A percentile compares a stretch with the other conserved stretches of the same genome.
Evolutionary conservation across 2,888 invertebrate genomes (phyloP).

Genomic region (Drosophila paranaensis): DNA sequence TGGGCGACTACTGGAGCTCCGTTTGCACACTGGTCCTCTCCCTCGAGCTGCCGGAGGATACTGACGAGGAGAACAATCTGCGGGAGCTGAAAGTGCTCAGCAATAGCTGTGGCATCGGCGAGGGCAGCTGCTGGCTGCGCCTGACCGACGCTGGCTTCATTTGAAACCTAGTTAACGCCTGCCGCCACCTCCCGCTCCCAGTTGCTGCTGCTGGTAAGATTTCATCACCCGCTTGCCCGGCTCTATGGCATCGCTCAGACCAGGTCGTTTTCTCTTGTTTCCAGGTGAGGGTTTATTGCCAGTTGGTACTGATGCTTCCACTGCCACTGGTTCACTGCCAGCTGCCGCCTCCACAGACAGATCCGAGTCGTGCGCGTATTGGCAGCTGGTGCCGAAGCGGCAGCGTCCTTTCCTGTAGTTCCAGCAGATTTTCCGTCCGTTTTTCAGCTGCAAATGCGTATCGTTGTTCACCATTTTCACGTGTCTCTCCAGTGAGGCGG

Average conservation of each 20-base stretch:
- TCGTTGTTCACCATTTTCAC: conserved; percentile 94
- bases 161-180: conserved; percentile 44
- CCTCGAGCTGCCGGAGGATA: conserved; percentile 45
- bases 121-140: conserved; percentile 58
- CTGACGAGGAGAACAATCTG: conserved; percentile 28
- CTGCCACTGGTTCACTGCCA: conserved; percentile 2
- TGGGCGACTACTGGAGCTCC: conserved; percentile 62
- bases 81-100: conserved; percentile 60
- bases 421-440: conserved; percentile 96
- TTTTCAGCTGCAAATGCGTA: conserved; percentile 91
- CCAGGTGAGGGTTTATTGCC: neutral
- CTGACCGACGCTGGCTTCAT: conserved; percentile 64
- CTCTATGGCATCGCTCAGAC: conserved; percentile 90
- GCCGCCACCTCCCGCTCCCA: conserved; percentile 86
- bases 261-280: conserved; percentile 90
- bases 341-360: conserved; percentile 80
- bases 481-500: conserved; percentile 94
- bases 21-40: conserved; percentile 57
- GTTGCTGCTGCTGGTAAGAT: conserved; percentile 88
- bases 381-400: conserved; percentile 95
- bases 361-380: conserved; percentile 96
- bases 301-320: conserved; percentile 27
- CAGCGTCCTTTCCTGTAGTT: conserved; percentile 96
- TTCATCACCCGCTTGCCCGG: conserved; percentile 95
- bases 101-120: conserved; percentile 65